These are phyloP conservation scores for Prenolepis imparis DNA, from an alignment of 2,888 invertebrate species.

Conservation along the genomic window DNA sequence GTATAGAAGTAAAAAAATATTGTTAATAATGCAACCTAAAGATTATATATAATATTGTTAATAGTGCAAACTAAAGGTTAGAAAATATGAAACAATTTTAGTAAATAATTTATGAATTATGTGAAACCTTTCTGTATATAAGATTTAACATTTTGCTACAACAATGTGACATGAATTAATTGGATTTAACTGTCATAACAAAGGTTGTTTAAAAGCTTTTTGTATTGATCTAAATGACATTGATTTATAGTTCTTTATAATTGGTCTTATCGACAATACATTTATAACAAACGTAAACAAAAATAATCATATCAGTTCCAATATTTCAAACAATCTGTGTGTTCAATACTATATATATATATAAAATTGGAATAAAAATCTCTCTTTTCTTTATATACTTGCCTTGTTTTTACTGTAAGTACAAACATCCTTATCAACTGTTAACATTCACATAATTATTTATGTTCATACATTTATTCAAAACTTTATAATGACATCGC, in stretches of 20 bases:
- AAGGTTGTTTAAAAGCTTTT: neutral
- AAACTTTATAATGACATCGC: neutral
- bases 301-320: neutral
- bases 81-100: neutral
- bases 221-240: neutral
- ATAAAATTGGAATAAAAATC: neutral
- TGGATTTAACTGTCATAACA: neutral
- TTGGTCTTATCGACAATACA: constrained; percentile 38
- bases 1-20: neutral
- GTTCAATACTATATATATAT: neutral
- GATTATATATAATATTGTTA: too few species aligned
- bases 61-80: neutral
- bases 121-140: neutral
- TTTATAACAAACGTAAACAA: constrained; percentile 1
- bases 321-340: constrained; percentile 12
- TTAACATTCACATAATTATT: neutral
- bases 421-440: neutral
- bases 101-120: neutral
- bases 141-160: neutral
- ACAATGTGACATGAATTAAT: neutral
- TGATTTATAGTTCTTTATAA: constrained; percentile 18
- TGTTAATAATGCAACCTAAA: neutral
- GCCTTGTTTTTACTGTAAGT: neutral
- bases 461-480: neutral
- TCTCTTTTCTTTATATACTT: neutral